These are phyloP conservation scores for Cyrtonyx montezumae DNA, from an alignment of 2,113 vertebrate genomes.

Conservation along the genomic window DNA sequence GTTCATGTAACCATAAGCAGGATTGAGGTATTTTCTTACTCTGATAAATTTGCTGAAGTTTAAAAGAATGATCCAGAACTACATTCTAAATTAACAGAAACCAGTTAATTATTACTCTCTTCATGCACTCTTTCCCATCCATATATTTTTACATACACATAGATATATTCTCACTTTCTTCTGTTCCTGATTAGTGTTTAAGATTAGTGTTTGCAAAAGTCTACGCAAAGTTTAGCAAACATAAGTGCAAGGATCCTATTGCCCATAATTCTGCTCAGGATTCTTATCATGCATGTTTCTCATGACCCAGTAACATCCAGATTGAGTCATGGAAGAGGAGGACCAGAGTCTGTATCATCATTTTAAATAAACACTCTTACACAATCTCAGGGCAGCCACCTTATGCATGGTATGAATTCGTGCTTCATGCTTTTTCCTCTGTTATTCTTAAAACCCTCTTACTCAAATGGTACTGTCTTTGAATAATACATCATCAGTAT, in stretches of 20 bases:
- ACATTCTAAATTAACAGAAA: neutral
- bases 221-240: neutral
- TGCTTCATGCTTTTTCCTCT: slow-evolving; percentile 17
- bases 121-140: neutral
- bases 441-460: slow-evolving; percentile 5
- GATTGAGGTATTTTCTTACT: neutral
- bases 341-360: neutral
- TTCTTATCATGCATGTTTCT: neutral
- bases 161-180: neutral
- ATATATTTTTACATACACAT: neutral
- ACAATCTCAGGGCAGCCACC: neutral
- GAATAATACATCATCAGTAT: slow-evolving; percentile 53
- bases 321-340: neutral
- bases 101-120: neutral
- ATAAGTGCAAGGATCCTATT: neutral
- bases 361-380: neutral
- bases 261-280: neutral
- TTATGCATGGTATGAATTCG: neutral
- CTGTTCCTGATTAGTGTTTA: neutral
- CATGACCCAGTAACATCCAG: neutral
- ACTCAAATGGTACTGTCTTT: slow-evolving; percentile 27
- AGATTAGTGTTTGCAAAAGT: neutral
- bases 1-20: neutral
- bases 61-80: neutral
- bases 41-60: neutral